Evolutionary conservation across 64 coral and sea anemone species (phyloP).

Genomic region (Orbicella faveolata): DNA sequence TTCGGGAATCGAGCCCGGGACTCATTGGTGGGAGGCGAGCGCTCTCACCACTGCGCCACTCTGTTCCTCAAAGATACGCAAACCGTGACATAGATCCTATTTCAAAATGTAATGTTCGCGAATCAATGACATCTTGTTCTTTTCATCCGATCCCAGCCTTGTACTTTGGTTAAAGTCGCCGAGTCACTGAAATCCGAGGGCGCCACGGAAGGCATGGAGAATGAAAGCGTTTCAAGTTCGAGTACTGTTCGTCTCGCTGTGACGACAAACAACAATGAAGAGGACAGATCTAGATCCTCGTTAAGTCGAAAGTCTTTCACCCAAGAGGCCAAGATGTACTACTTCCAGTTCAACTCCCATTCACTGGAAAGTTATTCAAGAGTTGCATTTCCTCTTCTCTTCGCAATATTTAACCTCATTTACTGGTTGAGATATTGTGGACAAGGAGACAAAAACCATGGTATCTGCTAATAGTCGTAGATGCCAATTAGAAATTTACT

Average conservation of each 20-base stretch:
- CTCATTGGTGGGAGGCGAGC: too few relatives aligned
- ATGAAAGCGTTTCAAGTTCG: constrained; percentile 6
- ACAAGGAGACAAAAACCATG: neutral
- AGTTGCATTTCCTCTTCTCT: constrained; percentile 41
- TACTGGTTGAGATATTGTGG: constrained; percentile 45
- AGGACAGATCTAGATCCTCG: neutral
- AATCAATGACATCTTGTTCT: neutral
- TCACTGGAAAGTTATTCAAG: constrained; percentile 51
- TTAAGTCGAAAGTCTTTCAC: neutral
- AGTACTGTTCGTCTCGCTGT: neutral
- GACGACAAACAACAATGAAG: neutral
- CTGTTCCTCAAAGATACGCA: too few relatives aligned
- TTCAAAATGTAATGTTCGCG: too few relatives aligned
- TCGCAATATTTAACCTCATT: constrained; percentile 42
- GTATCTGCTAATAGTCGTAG: neutral
- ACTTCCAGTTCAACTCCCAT: constrained; percentile 42
- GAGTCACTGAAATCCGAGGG: constrained; percentile 8
- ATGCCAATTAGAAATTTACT: neutral
- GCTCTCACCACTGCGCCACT: too few relatives aligned
- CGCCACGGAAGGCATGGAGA: neutral
- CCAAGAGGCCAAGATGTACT: constrained; percentile 25
- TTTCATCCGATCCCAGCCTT: neutral
- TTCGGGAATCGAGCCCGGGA: too few relatives aligned
- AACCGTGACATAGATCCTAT: too few relatives aligned
- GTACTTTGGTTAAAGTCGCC: constrained; percentile 16